Evolutionary conservation across 2,797 vertebrate genomes (phyloP).

Genomic region (Hyperoplus immaculatus): DNA sequence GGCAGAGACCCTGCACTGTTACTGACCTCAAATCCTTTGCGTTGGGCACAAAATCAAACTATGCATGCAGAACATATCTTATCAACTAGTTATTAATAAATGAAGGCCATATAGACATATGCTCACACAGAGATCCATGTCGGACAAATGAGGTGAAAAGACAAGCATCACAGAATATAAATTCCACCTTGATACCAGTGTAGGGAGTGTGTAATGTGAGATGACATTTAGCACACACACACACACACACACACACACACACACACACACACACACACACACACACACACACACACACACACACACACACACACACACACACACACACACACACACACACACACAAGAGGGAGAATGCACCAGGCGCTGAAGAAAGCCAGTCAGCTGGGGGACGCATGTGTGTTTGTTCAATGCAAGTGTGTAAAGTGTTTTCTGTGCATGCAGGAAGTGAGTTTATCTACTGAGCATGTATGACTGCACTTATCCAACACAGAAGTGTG

Average conservation of each 20-base stretch:
- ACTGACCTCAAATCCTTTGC: slow-evolving; percentile 59
- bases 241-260: not conserved
- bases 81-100: slow-evolving; percentile 51
- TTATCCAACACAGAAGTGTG: slow-evolving; percentile 47
- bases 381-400: slow-evolving; percentile 18
- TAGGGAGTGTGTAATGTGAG: slow-evolving; percentile 30
- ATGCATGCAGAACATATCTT: slow-evolving; percentile 14
- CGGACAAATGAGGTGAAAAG: slow-evolving; percentile 4
- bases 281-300: slow-evolving; percentile 28
- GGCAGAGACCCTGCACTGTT: slow-evolving; percentile 34
- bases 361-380: slow-evolving; percentile 10
- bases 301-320: slow-evolving; percentile 40
- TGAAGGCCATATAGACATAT: slow-evolving; percentile 12
- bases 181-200: slow-evolving; percentile 16
- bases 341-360: slow-evolving; percentile 13
- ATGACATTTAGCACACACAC: slow-evolving; percentile 47
- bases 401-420: slow-evolving; percentile 6
- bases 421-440: slow-evolving; percentile 37
- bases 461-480: slow-evolving; percentile 52
- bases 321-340: slow-evolving; percentile 30
- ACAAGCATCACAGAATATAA: slow-evolving; percentile 4
- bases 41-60: slow-evolving; percentile 35
- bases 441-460: slow-evolving; percentile 36
- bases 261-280: slow-evolving; percentile 39
- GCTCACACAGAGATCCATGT: not conserved